Percentiles rank a stretch among this genome's conserved stretches.
These are phyloP conservation scores for Leucophora obtusa DNA, from an alignment of 2,888 invertebrate genomes.

Conservation along the genomic window DNA sequence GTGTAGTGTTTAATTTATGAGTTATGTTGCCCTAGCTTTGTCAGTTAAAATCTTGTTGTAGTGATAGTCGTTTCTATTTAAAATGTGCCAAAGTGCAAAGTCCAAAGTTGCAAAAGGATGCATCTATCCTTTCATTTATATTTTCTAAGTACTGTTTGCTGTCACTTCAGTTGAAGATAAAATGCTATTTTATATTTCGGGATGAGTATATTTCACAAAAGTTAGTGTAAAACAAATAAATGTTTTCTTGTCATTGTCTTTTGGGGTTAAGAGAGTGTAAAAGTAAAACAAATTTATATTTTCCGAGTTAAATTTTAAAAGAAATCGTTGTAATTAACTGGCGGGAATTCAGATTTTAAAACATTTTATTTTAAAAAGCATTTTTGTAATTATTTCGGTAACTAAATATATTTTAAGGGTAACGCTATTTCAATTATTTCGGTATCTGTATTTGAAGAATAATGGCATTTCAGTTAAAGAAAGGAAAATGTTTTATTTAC, in stretches of 20 bases:
- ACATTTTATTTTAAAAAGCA: too few relatives aligned
- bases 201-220: neutral
- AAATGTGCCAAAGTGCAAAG: conserved; percentile 65
- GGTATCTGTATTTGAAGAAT: too few relatives aligned
- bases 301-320: neutral
- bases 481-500: too few relatives aligned
- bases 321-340: neutral
- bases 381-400: too few relatives aligned
- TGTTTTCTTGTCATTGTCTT: conserved; percentile 25
- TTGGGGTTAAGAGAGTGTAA: conserved; percentile 15
- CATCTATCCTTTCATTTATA: conserved; percentile 47
- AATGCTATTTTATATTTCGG: conserved; percentile 13
- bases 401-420: too few relatives aligned
- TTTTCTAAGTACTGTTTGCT: conserved; percentile 41
- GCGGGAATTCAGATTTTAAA: neutral
- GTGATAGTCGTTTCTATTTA: conserved; percentile 46
- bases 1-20: conserved; percentile 39
- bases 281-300: neutral
- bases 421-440: too few relatives aligned
- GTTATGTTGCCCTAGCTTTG: conserved; percentile 28
- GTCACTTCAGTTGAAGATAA: conserved; percentile 47
- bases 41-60: conserved; percentile 59
- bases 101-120: conserved; percentile 58
- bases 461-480: too few relatives aligned
- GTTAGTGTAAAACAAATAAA: conserved; percentile 27